These are phyloP conservation scores for Luperina nickerlii DNA, from an alignment of 2,888 invertebrate species.

Conservation along the genomic window DNA sequence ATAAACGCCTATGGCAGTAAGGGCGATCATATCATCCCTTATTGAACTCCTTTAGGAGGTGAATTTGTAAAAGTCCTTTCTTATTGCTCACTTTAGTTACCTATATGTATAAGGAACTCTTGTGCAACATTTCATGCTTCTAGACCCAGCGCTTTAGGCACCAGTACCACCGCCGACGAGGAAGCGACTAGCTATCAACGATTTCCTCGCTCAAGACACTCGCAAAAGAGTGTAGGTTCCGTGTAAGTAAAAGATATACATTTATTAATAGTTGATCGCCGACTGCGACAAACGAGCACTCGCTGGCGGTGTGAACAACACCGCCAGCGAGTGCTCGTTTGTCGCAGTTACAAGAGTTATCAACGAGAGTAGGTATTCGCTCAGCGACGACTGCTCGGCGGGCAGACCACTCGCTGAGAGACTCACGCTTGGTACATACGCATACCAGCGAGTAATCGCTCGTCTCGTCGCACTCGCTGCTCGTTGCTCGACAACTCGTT, in stretches of 20 bases:
- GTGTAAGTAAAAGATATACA: neutral
- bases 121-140: neutral
- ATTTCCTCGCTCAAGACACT: neutral
- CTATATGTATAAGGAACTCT: neutral
- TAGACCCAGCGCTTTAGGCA: neutral
- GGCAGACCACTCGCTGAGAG: neutral
- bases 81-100: neutral
- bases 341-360: neutral
- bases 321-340: neutral
- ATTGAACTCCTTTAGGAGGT: no score
- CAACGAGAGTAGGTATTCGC: neutral
- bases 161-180: neutral
- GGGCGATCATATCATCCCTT: neutral
- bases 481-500: neutral
- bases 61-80: neutral
- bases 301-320: no score
- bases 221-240: neutral
- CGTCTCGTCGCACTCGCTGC: neutral
- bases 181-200: neutral
- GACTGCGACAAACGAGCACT: no score
- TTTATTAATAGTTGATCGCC: neutral
- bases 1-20: no score
- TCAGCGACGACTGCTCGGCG: neutral
- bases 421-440: neutral
- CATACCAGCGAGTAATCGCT: neutral